These are phyloP conservation scores for Brienomyrus longianalis DNA, from an alignment of 2,113 vertebrate species.

Conservation along the genomic window DNA sequence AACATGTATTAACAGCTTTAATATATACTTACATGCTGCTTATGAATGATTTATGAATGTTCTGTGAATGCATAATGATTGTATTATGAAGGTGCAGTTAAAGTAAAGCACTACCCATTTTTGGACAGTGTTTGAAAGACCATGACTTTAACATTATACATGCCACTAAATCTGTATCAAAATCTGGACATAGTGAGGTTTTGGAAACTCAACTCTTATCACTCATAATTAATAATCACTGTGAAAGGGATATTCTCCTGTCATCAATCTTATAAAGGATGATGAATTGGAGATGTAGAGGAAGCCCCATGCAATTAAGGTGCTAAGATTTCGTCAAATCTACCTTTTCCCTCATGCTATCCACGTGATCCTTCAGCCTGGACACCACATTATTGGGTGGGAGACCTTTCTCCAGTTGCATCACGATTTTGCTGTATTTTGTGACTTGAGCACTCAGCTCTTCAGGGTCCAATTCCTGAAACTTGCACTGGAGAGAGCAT, in stretches of 20 bases:
- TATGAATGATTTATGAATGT: neutral
- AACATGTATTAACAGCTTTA: too few relatives aligned
- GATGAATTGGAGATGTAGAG: neutral
- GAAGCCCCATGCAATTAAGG: neutral
- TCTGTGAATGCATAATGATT: too few relatives aligned
- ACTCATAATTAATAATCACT: neutral
- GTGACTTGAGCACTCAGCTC: constrained; percentile 60
- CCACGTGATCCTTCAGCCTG: constrained; percentile 64
- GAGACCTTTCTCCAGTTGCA: constrained; percentile 72
- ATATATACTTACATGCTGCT: neutral
- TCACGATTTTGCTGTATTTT: constrained; percentile 66
- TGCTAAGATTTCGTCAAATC: neutral
- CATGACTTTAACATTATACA: neutral
- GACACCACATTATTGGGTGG: constrained; percentile 64
- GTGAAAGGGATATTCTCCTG: neutral
- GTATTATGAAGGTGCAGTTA: neutral
- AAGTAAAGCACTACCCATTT: neutral
- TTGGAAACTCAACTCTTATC: neutral
- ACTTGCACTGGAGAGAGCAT: constrained; percentile 53
- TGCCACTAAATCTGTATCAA: neutral
- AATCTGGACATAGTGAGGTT: neutral
- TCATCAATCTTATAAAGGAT: neutral
- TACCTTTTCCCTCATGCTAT: constrained; percentile 68
- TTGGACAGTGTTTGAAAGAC: neutral
- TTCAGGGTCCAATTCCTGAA: constrained; percentile 67